Evolutionary conservation across 2,888 invertebrate genomes (phyloP), one percentile per base, ranked within the genome.

Genomic region (Drosophila algonquin): DNA sequence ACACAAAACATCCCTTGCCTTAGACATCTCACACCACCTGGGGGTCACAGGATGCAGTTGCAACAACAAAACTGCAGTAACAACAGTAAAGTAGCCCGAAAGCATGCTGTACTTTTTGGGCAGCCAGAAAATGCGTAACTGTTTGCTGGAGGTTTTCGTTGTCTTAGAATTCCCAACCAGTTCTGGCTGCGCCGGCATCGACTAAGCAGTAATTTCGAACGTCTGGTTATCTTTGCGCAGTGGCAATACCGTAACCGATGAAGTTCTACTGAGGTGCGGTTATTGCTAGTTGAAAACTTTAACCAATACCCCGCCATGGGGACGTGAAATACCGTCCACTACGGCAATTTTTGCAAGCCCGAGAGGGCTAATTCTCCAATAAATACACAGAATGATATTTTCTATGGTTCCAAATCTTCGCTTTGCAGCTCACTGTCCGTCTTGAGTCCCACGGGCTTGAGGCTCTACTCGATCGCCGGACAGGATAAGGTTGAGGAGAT

Each of bases 211-310:
- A 40, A 6, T 64, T 64, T 16, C 10, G 1, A 0, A 0, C 0
- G 0, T 0, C 0, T 0, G 10, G 75, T 93, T 90, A 96, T 94
- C 96, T 96, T 96, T 81, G 96, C 96, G 96, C 96, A 96, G 96
- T 94, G 96, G 96, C 96, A 95, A 95, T 96, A 96, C 96, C 96
- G 96, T 96, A 96, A 96, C 96, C 96, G 94, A 96, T 96, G 96
- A 96, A 95, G 96, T 95, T 94, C 93, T 94, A 95, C 95, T 95
- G 96, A 95, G 96, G 95, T 95, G 96, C 95, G 95, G 95, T 96
- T 95, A 96, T 96, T 96, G 96, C 96, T 96, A 96, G 95, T 96
- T 96, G 96, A 96, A 96, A 96, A 96, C 96, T 96, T 95, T 96
- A 95, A 96, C 96, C 96, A 96, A 96, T 96, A 96, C 96, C 96